A percentile compares a stretch with the other conserved stretches of the same genome.
phyloP scores from a whole-genome alignment of 2,888 invertebrate genomes.

The Liopterus haemorrhoidalis region DNA sequence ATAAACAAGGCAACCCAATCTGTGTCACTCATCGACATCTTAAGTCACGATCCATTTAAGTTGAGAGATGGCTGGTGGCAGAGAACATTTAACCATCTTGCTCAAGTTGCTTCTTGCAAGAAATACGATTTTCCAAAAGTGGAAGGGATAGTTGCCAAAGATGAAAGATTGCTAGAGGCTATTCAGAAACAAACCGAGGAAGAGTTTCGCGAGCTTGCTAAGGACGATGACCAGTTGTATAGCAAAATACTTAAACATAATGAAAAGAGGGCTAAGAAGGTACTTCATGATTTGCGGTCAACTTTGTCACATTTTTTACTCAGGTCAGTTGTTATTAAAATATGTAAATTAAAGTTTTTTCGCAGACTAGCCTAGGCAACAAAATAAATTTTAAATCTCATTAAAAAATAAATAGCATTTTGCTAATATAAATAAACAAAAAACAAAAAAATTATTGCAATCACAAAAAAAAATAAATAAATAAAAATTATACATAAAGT shows the following conservation, averaged over 20 bases:
- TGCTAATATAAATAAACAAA: too few species aligned
- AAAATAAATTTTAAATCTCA: too few species aligned
- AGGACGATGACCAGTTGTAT: conserved; percentile 48
- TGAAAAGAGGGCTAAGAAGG: conserved; percentile 59
- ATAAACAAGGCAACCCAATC: conserved; percentile 51
- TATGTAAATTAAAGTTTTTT: too few species aligned
- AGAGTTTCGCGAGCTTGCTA: conserved; percentile 41
- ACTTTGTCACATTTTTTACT: conserved; percentile 68
- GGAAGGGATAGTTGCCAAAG: conserved; percentile 56
- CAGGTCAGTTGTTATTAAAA: too few species aligned
- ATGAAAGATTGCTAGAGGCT: conserved; percentile 63
- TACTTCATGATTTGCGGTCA: conserved; percentile 74
- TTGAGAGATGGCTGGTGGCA: conserved; percentile 54
- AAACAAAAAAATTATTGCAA: too few species aligned
- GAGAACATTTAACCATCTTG: conserved; percentile 57
- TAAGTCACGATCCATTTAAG: conserved; percentile 52
- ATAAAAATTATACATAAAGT: too few species aligned
- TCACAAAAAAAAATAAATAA: too few species aligned
- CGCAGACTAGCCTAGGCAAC: too few species aligned
- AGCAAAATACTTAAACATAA: conserved; percentile 54
- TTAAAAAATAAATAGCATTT: too few species aligned
- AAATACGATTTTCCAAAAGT: conserved; percentile 66
- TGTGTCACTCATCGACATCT: conserved; percentile 54
- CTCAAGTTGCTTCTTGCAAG: conserved; percentile 60
- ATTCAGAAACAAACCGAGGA: conserved; percentile 63